Conservation (phyloP, 2,113 vertebrate genomes). For the Nymphicus hollandicus region DNA sequence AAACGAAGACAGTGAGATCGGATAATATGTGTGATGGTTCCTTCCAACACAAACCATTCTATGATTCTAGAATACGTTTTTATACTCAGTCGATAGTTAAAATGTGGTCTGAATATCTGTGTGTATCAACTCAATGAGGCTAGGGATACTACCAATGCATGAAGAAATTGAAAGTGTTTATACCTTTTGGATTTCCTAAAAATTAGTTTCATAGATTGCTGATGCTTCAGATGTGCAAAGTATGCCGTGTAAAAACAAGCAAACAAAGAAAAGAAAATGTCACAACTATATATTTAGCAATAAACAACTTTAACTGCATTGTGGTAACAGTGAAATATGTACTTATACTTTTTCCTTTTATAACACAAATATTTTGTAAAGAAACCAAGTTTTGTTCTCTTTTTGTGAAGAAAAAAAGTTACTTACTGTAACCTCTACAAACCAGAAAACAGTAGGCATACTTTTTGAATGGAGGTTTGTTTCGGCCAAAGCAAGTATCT, state of each 20-base stretch:
- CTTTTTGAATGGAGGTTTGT: not conserved
- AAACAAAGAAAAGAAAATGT: not conserved
- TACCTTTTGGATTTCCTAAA: not conserved
- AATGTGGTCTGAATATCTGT: not conserved
- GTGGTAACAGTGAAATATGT: accelerated
- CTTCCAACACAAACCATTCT: not conserved
- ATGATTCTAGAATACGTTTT: not conserved
- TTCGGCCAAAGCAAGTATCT: not conserved
- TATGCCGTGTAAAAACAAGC: not conserved
- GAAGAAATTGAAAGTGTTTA: not conserved
- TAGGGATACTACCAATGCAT: not conserved
- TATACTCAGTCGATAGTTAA: not conserved
- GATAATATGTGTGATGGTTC: not conserved
- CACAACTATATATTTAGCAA: not conserved
- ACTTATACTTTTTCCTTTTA: not conserved
- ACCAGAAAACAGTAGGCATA: not conserved
- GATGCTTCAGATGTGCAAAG: not conserved
- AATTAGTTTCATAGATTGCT: not conserved
- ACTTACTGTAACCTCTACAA: not conserved
- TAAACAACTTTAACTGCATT: not conserved
- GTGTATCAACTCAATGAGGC: not conserved
- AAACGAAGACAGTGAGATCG: not conserved
- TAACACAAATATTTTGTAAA: not conserved
- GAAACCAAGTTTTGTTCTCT: not conserved
- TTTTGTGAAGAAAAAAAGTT: not conserved